Evolutionary conservation across 2,113 vertebrate genomes (phyloP), one percentile per base, ranked within the genome.

Genomic region (Atractosteus spatula): DNA sequence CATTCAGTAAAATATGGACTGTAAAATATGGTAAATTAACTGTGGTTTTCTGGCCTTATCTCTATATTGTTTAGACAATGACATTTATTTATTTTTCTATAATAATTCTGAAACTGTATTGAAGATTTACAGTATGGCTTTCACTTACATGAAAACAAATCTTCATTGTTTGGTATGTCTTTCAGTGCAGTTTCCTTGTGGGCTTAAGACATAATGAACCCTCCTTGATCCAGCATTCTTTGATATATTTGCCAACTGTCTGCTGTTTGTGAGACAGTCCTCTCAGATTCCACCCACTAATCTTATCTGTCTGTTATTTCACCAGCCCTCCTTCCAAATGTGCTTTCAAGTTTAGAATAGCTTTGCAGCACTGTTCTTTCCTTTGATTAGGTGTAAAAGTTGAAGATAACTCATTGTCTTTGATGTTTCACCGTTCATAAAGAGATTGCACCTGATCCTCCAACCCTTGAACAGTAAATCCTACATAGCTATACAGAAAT

Each of bases 361-460:
- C 54, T 63, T 66, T 44, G n/a, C n/a, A 29, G 29, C 29, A 29
- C 29, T 29, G 29, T 29, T 29, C 29, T 16, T 54, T 57, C 63
- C 71, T 72, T 80, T 82, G 77, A 47, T 29, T 1, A 82, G 78
- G 79, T 74, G 42, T 67, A 45, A 44, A 6, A n/a, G 7, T 67
- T 67, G 2, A n/a, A 54, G 14, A 29, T 29, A 29, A 29, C 29
- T 29, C 29, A 29, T 29, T 29, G 29, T 29, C 29, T 29, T 29
- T 29, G 29, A 29, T 29, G 29, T 29, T 29, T 29, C 29, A 29
- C 29, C 29, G 29, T 29, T 29, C 29, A 29, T 29, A 29, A 29
- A 29, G 29, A 29, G 29, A 29, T 29, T 29, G 29, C 29, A 29
- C 29, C 29, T 29, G 29, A 29, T 29, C 29, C 29, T 29, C 29